Evolutionary conservation across 2,113 vertebrate genomes (phyloP), one percentile per base, ranked within the genome.

Genomic region (Menidia beryllina): DNA sequence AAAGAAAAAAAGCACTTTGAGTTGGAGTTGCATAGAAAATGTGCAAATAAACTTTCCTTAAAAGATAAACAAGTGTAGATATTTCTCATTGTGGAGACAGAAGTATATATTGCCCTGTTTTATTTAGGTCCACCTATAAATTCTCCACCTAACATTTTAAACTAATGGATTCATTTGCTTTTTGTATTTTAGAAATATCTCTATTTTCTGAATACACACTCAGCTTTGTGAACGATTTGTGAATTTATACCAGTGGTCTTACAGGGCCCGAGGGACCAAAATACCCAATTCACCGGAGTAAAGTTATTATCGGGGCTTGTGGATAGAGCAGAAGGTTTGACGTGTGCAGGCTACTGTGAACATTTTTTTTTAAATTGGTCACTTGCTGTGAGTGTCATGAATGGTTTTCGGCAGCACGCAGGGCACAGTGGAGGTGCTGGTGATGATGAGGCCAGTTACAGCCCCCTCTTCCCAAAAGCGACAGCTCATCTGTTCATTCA

Each of bases 231-330:
- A 27, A 27, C 57, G 53, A 72, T 65, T n/a, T 59, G 43, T 69
- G 41, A 71, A 73, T 68, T 70, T 49, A 71, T 71, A 59, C 68
- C 70, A 79, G 59, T 39, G 25, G 51, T 53, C 69, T 52, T 54
- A 55, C 75, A 69, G 56, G 65, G 36, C 81, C 73, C 75, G 39
- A 72, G 59, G 74, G 52, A 50, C 54, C 27, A 17, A 43, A 41
- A 51, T 73, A 62, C 56, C 59, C 39, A 62, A 47, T 15, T 53
- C 72, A 58, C 64, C 51, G 69, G 66, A 55, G 57, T 55, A 69
- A 86, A 71, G 89, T 82, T 79, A 86, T 77, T 71, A 68, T 57
- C 63, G 57, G 26, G 25, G 69, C 77, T 83, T 27, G 12, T 72
- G 64, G 70, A 75, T 71, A 70, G 72, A 83, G 69, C 50, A 78